Conservation (phyloP, 2,888 invertebrate genomes). For the Aleiodes testaceus region DNA sequence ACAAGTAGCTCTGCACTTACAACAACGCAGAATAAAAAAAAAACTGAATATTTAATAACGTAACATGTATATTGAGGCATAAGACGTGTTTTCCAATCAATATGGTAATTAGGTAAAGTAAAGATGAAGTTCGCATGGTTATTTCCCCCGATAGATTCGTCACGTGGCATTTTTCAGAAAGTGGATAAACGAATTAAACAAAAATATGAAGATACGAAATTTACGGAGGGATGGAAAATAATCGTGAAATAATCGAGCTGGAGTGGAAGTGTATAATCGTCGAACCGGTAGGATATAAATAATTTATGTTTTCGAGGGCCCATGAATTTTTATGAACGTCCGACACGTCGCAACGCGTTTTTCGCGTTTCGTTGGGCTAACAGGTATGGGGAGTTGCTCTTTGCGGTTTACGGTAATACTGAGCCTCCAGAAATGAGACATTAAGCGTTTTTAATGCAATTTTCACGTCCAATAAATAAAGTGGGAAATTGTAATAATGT, state of each 20-base stretch:
- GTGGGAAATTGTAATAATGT: constrained; percentile 17
- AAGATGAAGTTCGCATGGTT: constrained; percentile 46
- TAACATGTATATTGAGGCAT: constrained; percentile 13
- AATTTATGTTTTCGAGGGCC: constrained; percentile 52
- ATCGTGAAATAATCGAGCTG: constrained; percentile 42
- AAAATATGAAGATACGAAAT: constrained; percentile 4
- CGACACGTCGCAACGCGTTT: constrained; percentile 48
- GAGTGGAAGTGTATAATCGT: constrained; percentile 47
- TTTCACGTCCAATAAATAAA: not conserved
- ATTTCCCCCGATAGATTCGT: constrained; percentile 42
- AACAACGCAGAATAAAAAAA: not conserved
- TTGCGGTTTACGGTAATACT: constrained; percentile 7
- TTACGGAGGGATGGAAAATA: not conserved
- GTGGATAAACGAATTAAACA: not conserved
- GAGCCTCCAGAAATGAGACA: constrained; percentile 47
- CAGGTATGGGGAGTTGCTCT: not conserved
- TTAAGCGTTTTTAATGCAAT: constrained; percentile 29
- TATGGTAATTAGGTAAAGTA: constrained; percentile 49
- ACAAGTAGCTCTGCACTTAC: constrained; percentile 12
- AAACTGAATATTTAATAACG: constrained; percentile 8
- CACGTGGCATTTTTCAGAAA: not conserved
- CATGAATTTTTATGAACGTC: constrained; percentile 57
- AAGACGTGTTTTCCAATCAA: constrained; percentile 52
- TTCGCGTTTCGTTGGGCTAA: constrained; percentile 43
- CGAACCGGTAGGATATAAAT: constrained; percentile 53